Evolutionary conservation across 2,113 vertebrate species (phyloP), one percentile per base, ranked within the genome.

Genomic region (Ammodytes marinus): DNA sequence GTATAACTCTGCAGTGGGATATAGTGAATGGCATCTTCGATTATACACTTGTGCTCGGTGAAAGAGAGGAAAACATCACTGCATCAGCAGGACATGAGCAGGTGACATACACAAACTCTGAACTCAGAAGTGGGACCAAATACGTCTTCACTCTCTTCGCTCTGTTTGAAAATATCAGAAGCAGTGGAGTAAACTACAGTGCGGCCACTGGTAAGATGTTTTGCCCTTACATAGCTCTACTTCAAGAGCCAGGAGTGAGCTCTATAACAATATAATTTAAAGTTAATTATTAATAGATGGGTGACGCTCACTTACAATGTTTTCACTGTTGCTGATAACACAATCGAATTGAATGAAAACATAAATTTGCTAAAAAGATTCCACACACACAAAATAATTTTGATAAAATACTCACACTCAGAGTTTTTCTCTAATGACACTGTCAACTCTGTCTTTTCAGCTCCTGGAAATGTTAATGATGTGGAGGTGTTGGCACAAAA

Each of bases 1-100:
- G n/a, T 37, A 75, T 89, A 67, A 83, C 79, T 77, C 60, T 89
- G 69, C 49, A 79, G 27, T 91, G 90, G 88, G 4, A 2, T 0
- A 77, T 14, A 43, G 58, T 71, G 0, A 0, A 19, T 1, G 1
- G 4, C 2, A 5, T n/a, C 1, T 0, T 7, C 15, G n/a, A 17
- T 2, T 91, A 84, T 8, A 45, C 0, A 4, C 46, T 91, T 19
- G 0, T 1, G 3, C 67, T 40, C 3, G 37, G 8, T 35, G 39
- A 0, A 43, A 6, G 0, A 0, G 3, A 68, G 14, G 52, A 4
- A 11, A 27, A 67, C 1, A 2, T 69, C 46, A 12, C 46, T 40
- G 52, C 43, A 43, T 10, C 6, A 37, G 46, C 0, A 0, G 53
- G 0, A 52, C 0, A 27, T 10, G 19, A 8, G 6, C 3, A 5